Evolutionary conservation across 2,113 vertebrate species (phyloP).

Genomic region (Bagarius yarrelli): DNA sequence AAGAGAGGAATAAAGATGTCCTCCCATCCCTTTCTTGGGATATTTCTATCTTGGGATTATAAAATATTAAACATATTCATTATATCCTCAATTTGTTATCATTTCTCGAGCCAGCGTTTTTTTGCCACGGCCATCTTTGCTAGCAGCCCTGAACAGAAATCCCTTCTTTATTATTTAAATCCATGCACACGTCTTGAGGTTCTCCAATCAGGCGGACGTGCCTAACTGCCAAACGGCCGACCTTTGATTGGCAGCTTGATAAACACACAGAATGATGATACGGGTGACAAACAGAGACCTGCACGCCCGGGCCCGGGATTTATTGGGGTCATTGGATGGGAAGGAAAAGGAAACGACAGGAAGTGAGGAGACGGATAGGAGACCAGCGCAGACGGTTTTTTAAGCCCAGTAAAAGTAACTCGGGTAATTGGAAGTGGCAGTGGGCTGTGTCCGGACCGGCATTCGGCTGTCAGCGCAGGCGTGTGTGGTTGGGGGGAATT

Average conservation of each 20-base stretch:
- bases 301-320: constrained; percentile 78
- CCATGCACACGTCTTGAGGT: constrained; percentile 71
- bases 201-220: constrained; percentile 67
- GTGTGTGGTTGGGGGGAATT: constrained; percentile 94
- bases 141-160: constrained; percentile 75
- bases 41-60: constrained; percentile 74
- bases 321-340: constrained; percentile 80
- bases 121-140: constrained; percentile 67
- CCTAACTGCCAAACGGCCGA: constrained; percentile 53
- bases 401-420: constrained; percentile 82
- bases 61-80: constrained; percentile 82
- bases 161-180: constrained; percentile 83
- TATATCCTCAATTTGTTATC: constrained; percentile 80
- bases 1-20: neutral
- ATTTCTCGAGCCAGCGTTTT: constrained; percentile 66
- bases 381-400: constrained; percentile 49
- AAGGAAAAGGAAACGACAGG: constrained; percentile 45
- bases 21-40: constrained; percentile 58
- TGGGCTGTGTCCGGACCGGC: constrained; percentile 75
- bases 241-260: constrained; percentile 80
- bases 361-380: constrained; percentile 9
- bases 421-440: constrained; percentile 82
- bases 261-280: constrained; percentile 71
- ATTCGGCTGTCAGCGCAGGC: constrained; percentile 84
- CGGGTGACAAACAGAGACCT: constrained; percentile 72